A percentile compares a stretch with the other conserved stretches of the same genome.
Conservation (phyloP, 2,113 vertebrate species). For the Mobula hypostoma region DNA sequence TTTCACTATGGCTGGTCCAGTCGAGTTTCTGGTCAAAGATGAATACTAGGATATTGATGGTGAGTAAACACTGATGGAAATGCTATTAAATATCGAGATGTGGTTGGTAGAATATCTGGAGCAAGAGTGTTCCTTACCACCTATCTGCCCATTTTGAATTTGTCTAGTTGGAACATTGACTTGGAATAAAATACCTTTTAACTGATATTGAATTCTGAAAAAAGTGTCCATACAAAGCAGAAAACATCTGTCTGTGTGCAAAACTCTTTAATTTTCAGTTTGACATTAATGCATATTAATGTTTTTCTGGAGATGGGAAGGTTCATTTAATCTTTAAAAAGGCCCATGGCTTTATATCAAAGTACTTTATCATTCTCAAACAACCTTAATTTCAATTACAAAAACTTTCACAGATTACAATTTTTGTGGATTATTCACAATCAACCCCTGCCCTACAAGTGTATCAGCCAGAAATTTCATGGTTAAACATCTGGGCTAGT, state of each 20-base stretch:
- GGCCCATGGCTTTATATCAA: background rate
- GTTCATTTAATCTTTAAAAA: background rate
- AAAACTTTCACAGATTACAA: background rate
- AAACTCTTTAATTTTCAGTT: slow-evolving; percentile 33
- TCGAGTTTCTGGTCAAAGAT: too few relatives aligned
- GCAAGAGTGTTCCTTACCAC: too few relatives aligned
- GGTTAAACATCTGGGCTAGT: slow-evolving; percentile 22
- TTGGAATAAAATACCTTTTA: too few relatives aligned
- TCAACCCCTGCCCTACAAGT: background rate
- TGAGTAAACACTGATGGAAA: too few relatives aligned
- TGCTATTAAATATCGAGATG: too few relatives aligned
- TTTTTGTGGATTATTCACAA: background rate
- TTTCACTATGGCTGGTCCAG: too few relatives aligned
- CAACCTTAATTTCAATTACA: background rate
- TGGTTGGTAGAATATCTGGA: too few relatives aligned
- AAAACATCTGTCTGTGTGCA: background rate
- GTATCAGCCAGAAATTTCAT: slow-evolving; percentile 6
- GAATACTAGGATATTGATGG: too few relatives aligned
- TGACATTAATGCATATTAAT: slow-evolving; percentile 12
- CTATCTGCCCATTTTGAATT: too few relatives aligned
- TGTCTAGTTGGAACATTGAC: too few relatives aligned
- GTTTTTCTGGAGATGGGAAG: background rate
- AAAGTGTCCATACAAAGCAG: background rate
- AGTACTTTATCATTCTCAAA: background rate
- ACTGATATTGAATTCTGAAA: slow-evolving; percentile 28